Conservation (phyloP, 2,113 vertebrate genomes). For the Megaleporinus macrocephalus region DNA sequence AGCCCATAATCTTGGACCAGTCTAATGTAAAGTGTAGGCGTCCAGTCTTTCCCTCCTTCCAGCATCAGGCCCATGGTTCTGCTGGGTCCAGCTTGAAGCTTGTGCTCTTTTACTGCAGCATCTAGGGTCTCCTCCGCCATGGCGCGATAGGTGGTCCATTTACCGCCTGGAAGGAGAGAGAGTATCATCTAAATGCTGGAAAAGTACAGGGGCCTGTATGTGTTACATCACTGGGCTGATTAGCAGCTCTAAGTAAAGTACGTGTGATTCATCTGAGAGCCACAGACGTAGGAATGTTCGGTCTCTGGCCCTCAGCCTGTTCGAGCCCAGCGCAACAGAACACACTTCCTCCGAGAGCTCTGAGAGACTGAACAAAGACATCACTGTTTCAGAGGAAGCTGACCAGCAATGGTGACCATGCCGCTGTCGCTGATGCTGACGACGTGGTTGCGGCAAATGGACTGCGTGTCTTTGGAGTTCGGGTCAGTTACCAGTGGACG, state of each 20-base stretch:
- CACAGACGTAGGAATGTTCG: slow-evolving; percentile 6
- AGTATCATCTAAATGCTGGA: not conserved
- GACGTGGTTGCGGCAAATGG: slow-evolving; percentile 92
- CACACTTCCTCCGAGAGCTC: not conserved
- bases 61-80: slow-evolving; percentile 87
- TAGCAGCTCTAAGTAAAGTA: not conserved
- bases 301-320: not conserved
- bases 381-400: slow-evolving; percentile 17
- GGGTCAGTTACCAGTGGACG: slow-evolving; percentile 95
- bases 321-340: not conserved
- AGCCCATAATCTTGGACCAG: slow-evolving; percentile 97
- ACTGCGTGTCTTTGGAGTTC: slow-evolving; percentile 94
- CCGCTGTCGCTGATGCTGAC: slow-evolving; percentile 88
- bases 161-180: slow-evolving; percentile 82
- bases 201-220: not conserved
- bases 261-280: not conserved
- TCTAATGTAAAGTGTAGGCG: slow-evolving; percentile 92
- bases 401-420: slow-evolving; percentile 95
- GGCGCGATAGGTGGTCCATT: slow-evolving; percentile 96
- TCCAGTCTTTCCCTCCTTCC: slow-evolving; percentile 91
- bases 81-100: slow-evolving; percentile 79
- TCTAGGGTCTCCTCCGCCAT: slow-evolving; percentile 94
- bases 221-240: not conserved
- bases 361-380: not conserved
- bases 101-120: slow-evolving; percentile 78